A percentile compares a stretch with the other conserved stretches of the same genome.
Conservation (phyloP, 2,888 invertebrate species). For the Drosophila parthenogenetica region DNA sequence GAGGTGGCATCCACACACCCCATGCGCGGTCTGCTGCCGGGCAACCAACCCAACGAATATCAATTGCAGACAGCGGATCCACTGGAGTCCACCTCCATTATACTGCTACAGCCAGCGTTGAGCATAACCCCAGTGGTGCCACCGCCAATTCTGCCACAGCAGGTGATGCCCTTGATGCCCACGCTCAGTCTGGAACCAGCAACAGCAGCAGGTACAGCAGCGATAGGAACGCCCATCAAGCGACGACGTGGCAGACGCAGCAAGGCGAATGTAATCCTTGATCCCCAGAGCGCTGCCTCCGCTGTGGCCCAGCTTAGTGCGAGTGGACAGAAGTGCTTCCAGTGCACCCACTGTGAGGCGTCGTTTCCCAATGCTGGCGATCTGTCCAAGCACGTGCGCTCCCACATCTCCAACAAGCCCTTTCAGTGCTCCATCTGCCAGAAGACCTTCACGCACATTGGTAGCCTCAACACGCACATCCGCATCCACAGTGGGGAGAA, state of each 20-base stretch:
- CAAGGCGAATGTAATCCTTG: slow-evolving; percentile 43
- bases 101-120: slow-evolving; percentile 68
- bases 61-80: slow-evolving; percentile 72
- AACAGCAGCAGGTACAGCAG: no score
- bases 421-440: slow-evolving; percentile 85
- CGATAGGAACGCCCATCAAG: slow-evolving; percentile 47
- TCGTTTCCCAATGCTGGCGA: slow-evolving; percentile 85
- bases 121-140: slow-evolving; percentile 43
- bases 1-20: slow-evolving; percentile 51
- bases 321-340: slow-evolving; percentile 81
- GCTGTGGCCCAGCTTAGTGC: slow-evolving; percentile 63
- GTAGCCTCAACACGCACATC: slow-evolving; percentile 85
- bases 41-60: slow-evolving; percentile 57
- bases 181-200: slow-evolving; percentile 29
- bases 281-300: slow-evolving; percentile 43
- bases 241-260: slow-evolving; percentile 80
- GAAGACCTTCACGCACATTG: slow-evolving; percentile 85
- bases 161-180: slow-evolving; percentile 8
- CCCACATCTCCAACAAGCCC: slow-evolving; percentile 85
- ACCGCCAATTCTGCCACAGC: neutral
- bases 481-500: slow-evolving; percentile 85
- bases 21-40: slow-evolving; percentile 44
- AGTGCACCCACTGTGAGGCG: slow-evolving; percentile 84
- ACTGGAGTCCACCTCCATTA: slow-evolving; percentile 80
- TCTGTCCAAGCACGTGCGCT: slow-evolving; percentile 85